Conservation (phyloP, 2,888 invertebrate genomes). For the Dugesia japonica region DNA sequence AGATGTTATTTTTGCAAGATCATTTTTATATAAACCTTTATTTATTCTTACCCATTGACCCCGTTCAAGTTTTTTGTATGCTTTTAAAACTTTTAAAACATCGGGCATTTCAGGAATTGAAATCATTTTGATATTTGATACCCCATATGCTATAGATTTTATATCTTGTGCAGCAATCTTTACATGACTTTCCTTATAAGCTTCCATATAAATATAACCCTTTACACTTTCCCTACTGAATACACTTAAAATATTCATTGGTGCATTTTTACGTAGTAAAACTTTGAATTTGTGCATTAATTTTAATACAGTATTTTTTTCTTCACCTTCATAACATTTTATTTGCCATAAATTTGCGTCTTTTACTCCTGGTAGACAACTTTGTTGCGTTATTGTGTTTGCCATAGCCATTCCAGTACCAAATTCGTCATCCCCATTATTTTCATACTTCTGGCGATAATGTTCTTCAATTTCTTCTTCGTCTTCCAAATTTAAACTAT, state of each 20-base stretch:
- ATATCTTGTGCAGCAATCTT: constrained; percentile 62
- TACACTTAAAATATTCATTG: constrained; percentile 75
- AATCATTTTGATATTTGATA: constrained; percentile 90
- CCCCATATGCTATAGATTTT: constrained; percentile 73
- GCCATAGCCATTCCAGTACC: constrained; percentile 93
- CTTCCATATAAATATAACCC: constrained; percentile 92
- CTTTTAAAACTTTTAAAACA: constrained; percentile 83
- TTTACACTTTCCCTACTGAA: constrained; percentile 89
- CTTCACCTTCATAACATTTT: constrained; percentile 89
- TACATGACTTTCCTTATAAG: constrained; percentile 92
- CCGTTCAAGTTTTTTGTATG: constrained; percentile 74
- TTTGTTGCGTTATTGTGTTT: constrained; percentile 93
- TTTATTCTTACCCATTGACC: constrained; percentile 96
- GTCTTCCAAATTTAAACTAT: constrained; percentile 56
- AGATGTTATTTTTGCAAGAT: constrained; percentile 78
- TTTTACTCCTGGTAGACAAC: constrained; percentile 84
- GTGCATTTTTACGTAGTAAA: constrained; percentile 62
- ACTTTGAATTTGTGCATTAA: constrained; percentile 90
- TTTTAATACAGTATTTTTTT: constrained; percentile 73
- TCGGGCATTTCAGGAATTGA: constrained; percentile 99
- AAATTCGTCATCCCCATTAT: constrained; percentile 58
- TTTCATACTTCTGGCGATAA: constrained; percentile 1
- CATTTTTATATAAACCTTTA: constrained; percentile 65
- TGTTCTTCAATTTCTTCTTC: constrained; percentile 84
- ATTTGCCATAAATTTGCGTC: constrained; percentile 99